Evolutionary conservation across 2,113 vertebrate species (phyloP).

Genomic region (Ophiodon elongatus): DNA sequence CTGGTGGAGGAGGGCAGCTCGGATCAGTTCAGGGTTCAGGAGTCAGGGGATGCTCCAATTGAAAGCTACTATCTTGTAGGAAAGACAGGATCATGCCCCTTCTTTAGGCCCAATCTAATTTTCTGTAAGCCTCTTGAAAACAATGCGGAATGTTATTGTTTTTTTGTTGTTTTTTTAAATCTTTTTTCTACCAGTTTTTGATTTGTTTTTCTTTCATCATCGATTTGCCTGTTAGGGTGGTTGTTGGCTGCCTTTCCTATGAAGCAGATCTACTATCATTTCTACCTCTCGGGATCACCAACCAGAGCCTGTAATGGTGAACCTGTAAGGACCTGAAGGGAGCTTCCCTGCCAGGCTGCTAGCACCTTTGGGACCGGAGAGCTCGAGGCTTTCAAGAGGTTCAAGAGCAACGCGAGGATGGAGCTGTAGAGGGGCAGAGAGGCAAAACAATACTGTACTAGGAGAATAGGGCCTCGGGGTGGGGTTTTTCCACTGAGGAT

Average conservation of each 20-base stretch:
- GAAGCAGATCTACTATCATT: conserved; percentile 8
- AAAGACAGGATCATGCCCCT: neutral
- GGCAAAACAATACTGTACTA: neutral
- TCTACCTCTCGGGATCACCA: conserved; percentile 22
- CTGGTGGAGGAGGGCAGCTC: neutral
- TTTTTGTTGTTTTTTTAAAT: neutral
- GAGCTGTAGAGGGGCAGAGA: conserved; percentile 5
- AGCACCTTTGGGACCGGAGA: conserved; percentile 33
- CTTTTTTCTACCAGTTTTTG: neutral
- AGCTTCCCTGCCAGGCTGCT: conserved; percentile 18
- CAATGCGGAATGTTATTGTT: neutral
- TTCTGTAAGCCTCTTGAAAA: conserved; percentile 5
- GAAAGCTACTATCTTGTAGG: neutral
- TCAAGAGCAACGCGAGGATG: conserved; percentile 6
- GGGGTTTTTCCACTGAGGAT: neutral
- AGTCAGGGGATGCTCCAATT: conserved; percentile 17
- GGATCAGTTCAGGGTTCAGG: conserved; percentile 23
- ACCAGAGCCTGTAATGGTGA: conserved; percentile 37
- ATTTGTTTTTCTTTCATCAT: neutral
- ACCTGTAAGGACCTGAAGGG: conserved; percentile 11
- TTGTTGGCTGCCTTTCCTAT: neutral
- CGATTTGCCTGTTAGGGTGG: conserved; percentile 14
- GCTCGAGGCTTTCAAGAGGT: conserved; percentile 40
- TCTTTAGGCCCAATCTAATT: neutral
- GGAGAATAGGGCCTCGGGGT: neutral